Conservation (phyloP, 2,888 invertebrate species). For the Eutolmus rufibarbis region DNA sequence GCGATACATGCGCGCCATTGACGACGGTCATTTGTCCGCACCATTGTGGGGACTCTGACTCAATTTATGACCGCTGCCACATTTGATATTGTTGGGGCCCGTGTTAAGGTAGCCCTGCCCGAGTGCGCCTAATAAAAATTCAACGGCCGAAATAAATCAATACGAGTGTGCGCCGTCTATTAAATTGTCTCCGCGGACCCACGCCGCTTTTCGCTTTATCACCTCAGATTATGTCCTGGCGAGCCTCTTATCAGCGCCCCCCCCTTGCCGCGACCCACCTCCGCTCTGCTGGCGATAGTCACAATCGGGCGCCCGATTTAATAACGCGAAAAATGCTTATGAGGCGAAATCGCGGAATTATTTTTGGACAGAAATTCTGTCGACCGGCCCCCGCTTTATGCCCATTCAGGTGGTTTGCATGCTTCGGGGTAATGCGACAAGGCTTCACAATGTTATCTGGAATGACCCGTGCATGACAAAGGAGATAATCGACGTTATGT, state of each 20-base stretch:
- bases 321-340: background rate
- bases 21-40: constrained; percentile 32
- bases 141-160: background rate
- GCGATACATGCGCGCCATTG: constrained; percentile 6
- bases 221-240: background rate
- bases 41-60: background rate
- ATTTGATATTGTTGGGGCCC: constrained; percentile 15
- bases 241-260: background rate
- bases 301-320: background rate
- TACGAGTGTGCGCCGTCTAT: background rate
- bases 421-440: background rate
- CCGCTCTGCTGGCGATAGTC: background rate
- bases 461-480: constrained; percentile 15
- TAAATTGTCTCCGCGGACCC: background rate
- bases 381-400: background rate
- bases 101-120: background rate
- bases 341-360: background rate
- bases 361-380: background rate
- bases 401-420: background rate
- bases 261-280: background rate
- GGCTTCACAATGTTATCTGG: constrained; percentile 6
- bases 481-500: background rate
- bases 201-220: background rate
- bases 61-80: constrained; percentile 23
- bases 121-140: background rate